Conservation (phyloP, 1,140 invertebrate species). For the Philotrypesis tridentata region DNA sequence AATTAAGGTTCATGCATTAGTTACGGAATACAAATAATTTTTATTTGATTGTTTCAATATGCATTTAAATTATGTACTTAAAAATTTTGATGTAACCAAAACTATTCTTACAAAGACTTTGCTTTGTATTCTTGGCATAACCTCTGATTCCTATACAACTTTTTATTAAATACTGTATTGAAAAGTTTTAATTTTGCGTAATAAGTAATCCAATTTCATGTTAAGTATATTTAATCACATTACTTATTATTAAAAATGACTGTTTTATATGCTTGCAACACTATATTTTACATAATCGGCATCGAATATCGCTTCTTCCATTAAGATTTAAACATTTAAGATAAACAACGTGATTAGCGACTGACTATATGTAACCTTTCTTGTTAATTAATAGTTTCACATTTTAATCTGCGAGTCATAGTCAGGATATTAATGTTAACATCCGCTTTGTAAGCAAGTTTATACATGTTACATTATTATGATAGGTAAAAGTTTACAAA, state of each 20-base stretch:
- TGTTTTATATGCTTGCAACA: neutral
- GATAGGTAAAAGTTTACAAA: constrained; percentile 1
- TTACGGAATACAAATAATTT: constrained; percentile 8
- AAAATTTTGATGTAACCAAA: constrained; percentile 3
- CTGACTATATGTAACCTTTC: constrained; percentile 15
- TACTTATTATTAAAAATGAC: neutral
- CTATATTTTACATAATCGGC: constrained; percentile 13
- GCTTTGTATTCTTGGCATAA: constrained; percentile 7
- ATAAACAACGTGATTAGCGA: neutral
- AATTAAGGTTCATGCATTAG: constrained; percentile 11
- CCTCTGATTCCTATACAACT: neutral
- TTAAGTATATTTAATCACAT: neutral
- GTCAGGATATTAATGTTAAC: constrained; percentile 1
- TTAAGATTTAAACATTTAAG: constrained; percentile 10
- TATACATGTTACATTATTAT: neutral
- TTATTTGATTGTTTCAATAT: constrained; percentile 20
- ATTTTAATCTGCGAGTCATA: neutral
- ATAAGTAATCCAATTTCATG: neutral
- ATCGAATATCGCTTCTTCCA: constrained; percentile 19
- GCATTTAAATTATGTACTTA: constrained; percentile 41
- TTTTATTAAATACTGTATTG: neutral
- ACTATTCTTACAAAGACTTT: neutral
- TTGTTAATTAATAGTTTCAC: neutral
- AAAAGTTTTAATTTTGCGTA: constrained; percentile 4
- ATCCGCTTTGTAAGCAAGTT: constrained; percentile 12